Evolutionary conservation across 2,113 vertebrate species (phyloP), one percentile per base, ranked within the genome.

Genomic region (Thalassoma bifasciatum): DNA sequence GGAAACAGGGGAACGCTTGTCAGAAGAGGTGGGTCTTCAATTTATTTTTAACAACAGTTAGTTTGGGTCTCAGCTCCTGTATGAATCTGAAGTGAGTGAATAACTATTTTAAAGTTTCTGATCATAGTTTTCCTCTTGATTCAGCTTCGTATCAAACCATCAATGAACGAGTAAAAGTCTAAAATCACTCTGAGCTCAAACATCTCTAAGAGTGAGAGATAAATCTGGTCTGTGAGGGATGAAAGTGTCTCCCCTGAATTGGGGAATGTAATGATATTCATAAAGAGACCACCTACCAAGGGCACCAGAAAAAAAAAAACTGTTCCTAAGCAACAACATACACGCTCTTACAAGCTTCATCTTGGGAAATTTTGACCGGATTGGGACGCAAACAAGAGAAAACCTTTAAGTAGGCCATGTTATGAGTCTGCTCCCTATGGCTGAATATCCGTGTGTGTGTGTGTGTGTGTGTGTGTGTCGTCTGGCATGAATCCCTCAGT

Each of bases 261-360:
- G 80, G 70, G 75, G 82, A 72, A 80, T 81, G 81, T 93, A 93
- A 93, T 91, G 83, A 92, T 91, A 93, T 93, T 94, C 92, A 92
- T 89, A 93, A 90, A 87, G 77, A 88, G 89, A 84, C 90, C 88
- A 86, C 92, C 91, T 84, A 86, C 85, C 84, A 88, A 80, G 88
- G 83, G 65, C 75, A 77, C 75, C 84, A 77, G 66, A 85, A n/a
- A n/a, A n/a, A n/a, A n/a, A n/a, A 86, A 86, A 88, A 88, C 84
- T 79, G 91, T 92, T 93, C 79, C 93, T 92, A 88, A 92, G 93
- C 93, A 93, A 93, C 92, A 91, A 91, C 87, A 90, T 89, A 90
- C 88, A 86, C 76, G 67, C 66, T 90, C 83, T 82, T 87, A 87
- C 84, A 87, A 91, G 87, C 65, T 81, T 79, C 75, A 85, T 92